Evolutionary conservation across 2,797 vertebrate species (phyloP).

Genomic region (Eremophila alpestris): DNA sequence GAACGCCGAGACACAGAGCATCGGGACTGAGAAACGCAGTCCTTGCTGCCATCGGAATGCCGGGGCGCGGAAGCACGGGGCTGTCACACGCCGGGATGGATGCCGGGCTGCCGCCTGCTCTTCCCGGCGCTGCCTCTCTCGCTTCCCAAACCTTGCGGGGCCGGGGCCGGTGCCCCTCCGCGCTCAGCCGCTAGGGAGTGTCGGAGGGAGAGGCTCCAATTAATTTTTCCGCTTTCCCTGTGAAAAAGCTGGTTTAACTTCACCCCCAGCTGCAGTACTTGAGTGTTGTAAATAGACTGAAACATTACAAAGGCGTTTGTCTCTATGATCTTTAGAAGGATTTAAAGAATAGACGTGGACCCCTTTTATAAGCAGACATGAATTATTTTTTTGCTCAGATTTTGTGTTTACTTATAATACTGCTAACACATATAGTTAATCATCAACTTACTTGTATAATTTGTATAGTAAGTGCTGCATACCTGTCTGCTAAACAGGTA

Average conservation of each 20-base stretch:
- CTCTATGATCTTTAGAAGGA: slow-evolving; percentile 2
- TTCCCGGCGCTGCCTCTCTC: not conserved
- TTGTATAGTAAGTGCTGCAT: not conserved
- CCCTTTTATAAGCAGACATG: not conserved
- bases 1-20: not conserved
- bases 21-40: not conserved
- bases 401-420: not conserved
- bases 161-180: not conserved
- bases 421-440: not conserved
- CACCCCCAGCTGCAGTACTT: not conserved
- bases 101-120: not conserved
- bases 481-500: slow-evolving; percentile 40
- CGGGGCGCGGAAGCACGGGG: not conserved
- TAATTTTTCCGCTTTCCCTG: slow-evolving; percentile 1
- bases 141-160: not conserved
- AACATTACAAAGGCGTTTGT: slow-evolving; percentile 1
- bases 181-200: slow-evolving; percentile 64
- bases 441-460: slow-evolving; percentile 34
- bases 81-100: not conserved
- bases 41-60: fast-evolving
- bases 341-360: slow-evolving; percentile 13
- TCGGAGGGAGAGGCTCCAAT: slow-evolving; percentile 14
- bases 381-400: not conserved
- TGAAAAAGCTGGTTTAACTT: not conserved
- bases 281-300: not conserved